Percentiles rank a stretch among this genome's conserved stretches.
These are phyloP conservation scores for Chydorus sphaericus DNA, from an alignment of 2,888 invertebrate genomes.

Conservation along the genomic window DNA sequence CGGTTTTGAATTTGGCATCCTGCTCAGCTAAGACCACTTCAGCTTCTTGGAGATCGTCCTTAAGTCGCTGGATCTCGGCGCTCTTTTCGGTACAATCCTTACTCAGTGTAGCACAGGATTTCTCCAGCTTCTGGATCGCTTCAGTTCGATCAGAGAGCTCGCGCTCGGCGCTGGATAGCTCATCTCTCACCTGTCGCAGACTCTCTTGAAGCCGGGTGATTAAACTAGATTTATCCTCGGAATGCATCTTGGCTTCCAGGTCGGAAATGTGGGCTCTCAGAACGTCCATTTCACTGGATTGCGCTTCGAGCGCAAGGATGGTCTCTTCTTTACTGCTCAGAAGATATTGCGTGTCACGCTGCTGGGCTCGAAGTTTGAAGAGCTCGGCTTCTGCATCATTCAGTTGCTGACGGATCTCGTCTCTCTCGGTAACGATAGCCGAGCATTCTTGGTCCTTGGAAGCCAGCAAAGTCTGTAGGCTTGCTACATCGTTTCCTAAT, in stretches of 20 bases:
- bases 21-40: constrained; percentile 9
- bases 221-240: not conserved
- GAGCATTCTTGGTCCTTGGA: not conserved
- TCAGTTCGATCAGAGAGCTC: not conserved
- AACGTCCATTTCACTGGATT: not conserved
- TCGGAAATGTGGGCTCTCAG: not conserved
- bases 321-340: constrained; percentile 3
- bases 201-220: not conserved
- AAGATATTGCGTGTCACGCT: constrained; percentile 1
- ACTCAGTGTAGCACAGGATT: not conserved
- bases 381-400: constrained; percentile 1
- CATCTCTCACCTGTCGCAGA: not conserved
- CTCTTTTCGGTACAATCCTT: not conserved
- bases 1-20: constrained; percentile 9
- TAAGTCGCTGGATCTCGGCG: constrained; percentile 1
- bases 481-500: not conserved
- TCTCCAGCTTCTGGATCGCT: constrained; percentile 6
- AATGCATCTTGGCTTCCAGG: not conserved
- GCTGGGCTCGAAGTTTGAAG: constrained; percentile 7
- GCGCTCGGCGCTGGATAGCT: not conserved
- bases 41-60: constrained; percentile 13
- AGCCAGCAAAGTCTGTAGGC: not conserved
- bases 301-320: not conserved
- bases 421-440: not conserved
- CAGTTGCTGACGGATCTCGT: constrained; percentile 2